Conservation (phyloP, 2,113 vertebrate genomes). For the Phocoena sinus region DNA sequence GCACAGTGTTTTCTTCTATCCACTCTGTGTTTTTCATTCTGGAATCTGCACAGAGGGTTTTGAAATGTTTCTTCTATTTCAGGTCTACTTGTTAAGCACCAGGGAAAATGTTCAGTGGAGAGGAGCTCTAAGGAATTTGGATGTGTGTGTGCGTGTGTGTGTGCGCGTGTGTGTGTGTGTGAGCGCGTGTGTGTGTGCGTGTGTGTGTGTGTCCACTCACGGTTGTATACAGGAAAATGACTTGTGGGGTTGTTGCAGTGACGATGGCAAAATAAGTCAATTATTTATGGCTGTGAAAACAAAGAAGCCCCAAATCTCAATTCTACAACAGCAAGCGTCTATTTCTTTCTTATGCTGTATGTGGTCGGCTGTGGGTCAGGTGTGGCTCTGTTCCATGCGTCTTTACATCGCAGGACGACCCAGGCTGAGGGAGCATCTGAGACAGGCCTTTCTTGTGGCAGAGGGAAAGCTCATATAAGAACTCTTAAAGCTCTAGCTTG, state of each 20-base stretch:
- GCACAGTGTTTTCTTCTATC: not conserved
- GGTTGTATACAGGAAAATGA: not conserved
- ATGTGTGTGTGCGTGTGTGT: too few species aligned
- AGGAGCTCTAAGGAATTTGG: not conserved
- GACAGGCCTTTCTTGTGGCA: not conserved
- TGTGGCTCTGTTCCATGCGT: not conserved
- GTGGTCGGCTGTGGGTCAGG: not conserved
- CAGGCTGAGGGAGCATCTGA: not conserved
- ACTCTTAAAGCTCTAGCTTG: too few species aligned
- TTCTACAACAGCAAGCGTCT: not conserved
- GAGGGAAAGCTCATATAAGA: not conserved
- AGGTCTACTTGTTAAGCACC: not conserved
- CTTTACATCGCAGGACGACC: not conserved
- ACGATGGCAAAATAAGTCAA: not conserved
- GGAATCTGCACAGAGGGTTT: not conserved
- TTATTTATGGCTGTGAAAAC: not conserved
- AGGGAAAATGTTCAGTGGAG: not conserved
- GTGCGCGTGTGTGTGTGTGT: not conserved
- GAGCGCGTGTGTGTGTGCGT: too few species aligned
- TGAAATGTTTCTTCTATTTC: not conserved
- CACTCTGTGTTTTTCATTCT: not conserved
- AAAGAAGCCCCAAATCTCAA: not conserved
- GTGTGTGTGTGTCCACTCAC: not conserved
- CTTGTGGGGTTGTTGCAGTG: not conserved
- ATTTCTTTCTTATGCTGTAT: rapidly evolving